Base-by-base conservation (phyloP, 2,113 vertebrate species). In the Lates calcarifer region DNA sequence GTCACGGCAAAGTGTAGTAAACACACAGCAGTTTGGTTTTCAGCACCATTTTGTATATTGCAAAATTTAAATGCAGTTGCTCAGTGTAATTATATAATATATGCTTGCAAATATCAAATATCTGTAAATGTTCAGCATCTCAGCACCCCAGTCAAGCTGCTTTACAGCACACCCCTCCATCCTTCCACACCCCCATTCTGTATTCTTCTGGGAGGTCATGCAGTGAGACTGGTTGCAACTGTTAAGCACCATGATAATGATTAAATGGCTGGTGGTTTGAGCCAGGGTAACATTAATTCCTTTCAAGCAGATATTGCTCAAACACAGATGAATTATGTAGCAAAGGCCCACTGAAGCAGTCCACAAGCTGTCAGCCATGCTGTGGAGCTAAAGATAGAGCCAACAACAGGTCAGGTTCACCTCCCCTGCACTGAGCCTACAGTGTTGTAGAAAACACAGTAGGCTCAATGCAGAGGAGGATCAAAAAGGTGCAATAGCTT, bases 301-400 rank as follows among this genome's bases (percentile, higher is more conserved):
- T 78, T 53, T 85, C 60, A 62, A 72, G 68, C 37, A 20, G 29
- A 82, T 84, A 85, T 89, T 69, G 67, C 74, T 91, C 81, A 77
- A 55, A 91, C 75, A 80, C 26, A 66, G 77, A 85, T 90, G 60
- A 91, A 92, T 93, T 86, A 88, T 93, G 77, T 57, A 89, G 82
- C 37, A 39, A 77, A 74, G 35, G 33, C 62, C 33, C 49, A 87
- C 12, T 81, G 61, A 74, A 79, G 71, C 77, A 47, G 73, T 85
- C 74, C 35, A 55, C 53, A 53, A 75, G 58, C 61, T 65, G 81
- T 82, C 81, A 88, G 65, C 35, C 6, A 33, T 71, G 61, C 74
- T 56, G 76, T 79, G 73, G 83, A 81, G 79, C 90, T 83, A 91
- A 92, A 93, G 67, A 86, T 81, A 86, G 89, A 63, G 53, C 49